Percentiles rank a stretch among this genome's conserved stretches.
Conservation (phyloP, 2,888 invertebrate genomes). For the Saturnia japonica region DNA sequence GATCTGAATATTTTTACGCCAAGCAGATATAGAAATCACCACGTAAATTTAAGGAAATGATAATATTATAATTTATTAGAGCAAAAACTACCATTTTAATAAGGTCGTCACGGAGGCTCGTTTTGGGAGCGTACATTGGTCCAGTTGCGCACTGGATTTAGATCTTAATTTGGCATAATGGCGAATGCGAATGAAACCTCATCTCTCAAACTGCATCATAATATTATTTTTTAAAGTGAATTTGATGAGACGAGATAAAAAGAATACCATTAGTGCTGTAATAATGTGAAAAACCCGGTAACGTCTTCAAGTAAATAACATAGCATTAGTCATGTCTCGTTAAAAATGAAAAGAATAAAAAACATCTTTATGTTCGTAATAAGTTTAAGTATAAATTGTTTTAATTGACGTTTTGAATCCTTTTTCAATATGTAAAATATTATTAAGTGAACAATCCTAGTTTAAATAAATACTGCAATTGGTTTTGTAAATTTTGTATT, state of each 20-base stretch:
- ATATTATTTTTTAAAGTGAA: neutral
- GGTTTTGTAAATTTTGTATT: too few relatives aligned
- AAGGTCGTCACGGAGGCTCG: neutral
- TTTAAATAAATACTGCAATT: too few relatives aligned
- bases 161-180: neutral
- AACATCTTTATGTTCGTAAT: neutral
- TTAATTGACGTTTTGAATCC: neutral
- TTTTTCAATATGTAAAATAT: too few relatives aligned
- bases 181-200: neutral
- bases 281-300: neutral
- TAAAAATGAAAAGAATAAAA: neutral
- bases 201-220: neutral
- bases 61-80: neutral
- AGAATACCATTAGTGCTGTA: neutral
- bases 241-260: neutral
- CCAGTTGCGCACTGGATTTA: neutral
- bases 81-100: neutral
- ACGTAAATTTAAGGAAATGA: neutral
- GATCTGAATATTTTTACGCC: neutral
- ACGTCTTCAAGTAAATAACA: conserved; percentile 7
- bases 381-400: neutral
- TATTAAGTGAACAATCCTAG: too few relatives aligned
- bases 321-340: conserved; percentile 1
- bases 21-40: neutral
- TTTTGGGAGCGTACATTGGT: neutral